These are phyloP conservation scores for Moxostoma hubbsi DNA, from an alignment of 2,797 vertebrate genomes.

Conservation along the genomic window DNA sequence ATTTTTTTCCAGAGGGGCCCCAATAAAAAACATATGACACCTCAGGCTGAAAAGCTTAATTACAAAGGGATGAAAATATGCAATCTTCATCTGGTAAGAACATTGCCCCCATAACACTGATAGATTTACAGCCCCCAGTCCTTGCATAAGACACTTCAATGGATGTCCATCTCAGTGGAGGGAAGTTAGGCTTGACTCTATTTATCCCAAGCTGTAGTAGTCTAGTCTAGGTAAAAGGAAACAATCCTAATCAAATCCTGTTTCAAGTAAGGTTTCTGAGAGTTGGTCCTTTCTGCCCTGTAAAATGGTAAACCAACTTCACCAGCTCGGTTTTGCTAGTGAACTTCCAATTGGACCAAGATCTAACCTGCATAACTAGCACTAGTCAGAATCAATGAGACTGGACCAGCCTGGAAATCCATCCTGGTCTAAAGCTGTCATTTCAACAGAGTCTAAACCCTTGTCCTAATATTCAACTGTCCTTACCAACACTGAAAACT, in stretches of 20 bases:
- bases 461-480: not conserved
- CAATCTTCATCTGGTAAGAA: slow-evolving; percentile 85
- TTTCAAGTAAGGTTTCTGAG: too few species aligned
- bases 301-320: not conserved
- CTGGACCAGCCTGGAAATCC: not conserved
- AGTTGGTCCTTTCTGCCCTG: too few species aligned
- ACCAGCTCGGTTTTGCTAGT: too few species aligned
- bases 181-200: slow-evolving; percentile 63
- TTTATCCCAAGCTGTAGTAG: slow-evolving; percentile 50
- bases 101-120: slow-evolving; percentile 79
- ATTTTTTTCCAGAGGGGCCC: slow-evolving; percentile 76
- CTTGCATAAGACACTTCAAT: slow-evolving; percentile 72
- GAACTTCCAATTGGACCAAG: too few species aligned
- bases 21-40: slow-evolving; percentile 81
- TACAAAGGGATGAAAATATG: slow-evolving; percentile 87
- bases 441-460: too few species aligned
- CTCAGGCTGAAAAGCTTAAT: slow-evolving; percentile 82
- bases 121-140: slow-evolving; percentile 83
- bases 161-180: slow-evolving; percentile 69
- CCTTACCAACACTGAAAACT: not conserved
- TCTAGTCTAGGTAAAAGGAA: slow-evolving; percentile 51
- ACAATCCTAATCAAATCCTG: slow-evolving; percentile 24
- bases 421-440: not conserved
- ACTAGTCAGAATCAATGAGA: not conserved
- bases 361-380: not conserved